Evolutionary conservation across 2,797 vertebrate genomes (phyloP).

Genomic region (Lepus townsendii): DNA sequence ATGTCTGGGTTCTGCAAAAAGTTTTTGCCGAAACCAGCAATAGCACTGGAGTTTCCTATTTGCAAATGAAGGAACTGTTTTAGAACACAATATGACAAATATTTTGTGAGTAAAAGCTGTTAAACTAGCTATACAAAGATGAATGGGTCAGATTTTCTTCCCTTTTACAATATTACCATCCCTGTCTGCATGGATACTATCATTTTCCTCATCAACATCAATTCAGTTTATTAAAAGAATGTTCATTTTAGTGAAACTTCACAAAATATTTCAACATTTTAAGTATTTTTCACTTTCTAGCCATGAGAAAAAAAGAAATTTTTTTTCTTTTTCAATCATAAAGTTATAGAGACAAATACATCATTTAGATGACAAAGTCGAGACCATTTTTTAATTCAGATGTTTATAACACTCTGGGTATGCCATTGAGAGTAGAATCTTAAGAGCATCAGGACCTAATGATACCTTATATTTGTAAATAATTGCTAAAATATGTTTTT

Average conservation of each 20-base stretch:
- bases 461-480: neutral
- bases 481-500: neutral
- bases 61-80: constrained; percentile 58
- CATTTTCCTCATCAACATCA: neutral
- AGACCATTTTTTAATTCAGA: constrained; percentile 10
- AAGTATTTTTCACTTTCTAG: constrained; percentile 32
- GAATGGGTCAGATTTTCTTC: neutral
- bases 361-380: neutral
- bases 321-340: neutral
- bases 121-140: neutral
- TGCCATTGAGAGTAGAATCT: neutral
- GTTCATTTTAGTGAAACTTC: constrained; percentile 32
- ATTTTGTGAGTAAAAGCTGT: constrained; percentile 32
- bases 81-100: neutral
- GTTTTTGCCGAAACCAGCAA: constrained; percentile 21
- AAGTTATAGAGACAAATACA: neutral
- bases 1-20: constrained; percentile 32
- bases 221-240: constrained; percentile 2
- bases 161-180: neutral
- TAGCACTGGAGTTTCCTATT: constrained; percentile 58
- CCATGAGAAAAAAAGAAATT: neutral
- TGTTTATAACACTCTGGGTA: neutral
- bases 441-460: neutral
- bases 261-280: constrained; percentile 48
- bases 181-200: neutral